Base-by-base conservation (phyloP, 2,113 vertebrate species). In the Peromyscus californicus region DNA sequence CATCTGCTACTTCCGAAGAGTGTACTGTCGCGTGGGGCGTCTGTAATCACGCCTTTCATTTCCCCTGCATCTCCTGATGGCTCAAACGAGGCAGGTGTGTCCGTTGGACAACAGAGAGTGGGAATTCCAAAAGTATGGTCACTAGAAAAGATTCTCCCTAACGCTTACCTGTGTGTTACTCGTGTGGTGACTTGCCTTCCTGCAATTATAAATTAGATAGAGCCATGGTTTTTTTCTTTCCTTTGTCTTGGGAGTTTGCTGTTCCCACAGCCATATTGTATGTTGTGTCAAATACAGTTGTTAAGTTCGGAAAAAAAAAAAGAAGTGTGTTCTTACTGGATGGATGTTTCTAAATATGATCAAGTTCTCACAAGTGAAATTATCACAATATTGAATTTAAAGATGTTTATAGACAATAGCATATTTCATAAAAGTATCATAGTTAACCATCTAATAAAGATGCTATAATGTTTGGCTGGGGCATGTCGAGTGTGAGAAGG, bases 41-140 rank as follows among this genome's bases (percentile, higher is more conserved):
- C 51, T 51, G 51, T 51, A 51, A 51, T 51, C 99, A 99, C 15
- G 99, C 99, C 22, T 99, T 99, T 98, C 99, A 99, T 96, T 99
- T 99, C 98, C 99, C 99, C 98, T 99, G 99, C 97, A 99, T 99
- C 98, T 99, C 99, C 39, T 99, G 99, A 94, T 99, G 99, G 99
- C 99, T 99, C 98, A 99, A 98, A 99, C 99, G 94, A 99, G 99
- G 96, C 99, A 99, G 98, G 99, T 99, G 97, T 99, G 99, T 97
- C 99, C 99, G 0, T 98, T 99, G 98, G 99, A 99, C 99, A 99
- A 99, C 99, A 99, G 99, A 98, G 99, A 99, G 98, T 99, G 99
- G 99, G 99, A 99, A 98, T 99, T 99, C 98, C 99, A 99, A 98
- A 99, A 99, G 98, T 99, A 99, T 63, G 99, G 99, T 84, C 99